phyloP scores from a whole-genome alignment of 2,888 invertebrate species.

The Dromius quadrimaculatus region DNA sequence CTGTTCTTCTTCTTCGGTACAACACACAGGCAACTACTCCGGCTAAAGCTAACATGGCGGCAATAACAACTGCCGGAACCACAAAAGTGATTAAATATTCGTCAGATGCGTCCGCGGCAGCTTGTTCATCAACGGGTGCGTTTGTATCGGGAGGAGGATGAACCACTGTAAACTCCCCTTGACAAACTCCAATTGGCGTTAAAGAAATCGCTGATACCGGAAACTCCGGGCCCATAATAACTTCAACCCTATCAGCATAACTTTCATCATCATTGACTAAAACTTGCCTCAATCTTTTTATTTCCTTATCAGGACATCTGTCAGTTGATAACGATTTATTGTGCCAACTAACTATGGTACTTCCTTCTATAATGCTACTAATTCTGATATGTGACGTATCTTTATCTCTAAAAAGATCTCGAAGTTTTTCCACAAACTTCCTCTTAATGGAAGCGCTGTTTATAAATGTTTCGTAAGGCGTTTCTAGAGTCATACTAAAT shows the following conservation, averaged over 20 bases:
- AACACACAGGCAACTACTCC: constrained; percentile 89
- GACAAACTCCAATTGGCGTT: constrained; percentile 73
- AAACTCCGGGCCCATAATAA: constrained; percentile 79
- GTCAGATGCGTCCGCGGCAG: constrained; percentile 68
- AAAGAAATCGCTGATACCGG: constrained; percentile 76
- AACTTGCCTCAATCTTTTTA: constrained; percentile 78
- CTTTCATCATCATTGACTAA: constrained; percentile 77
- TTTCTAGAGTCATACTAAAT: constrained; percentile 84
- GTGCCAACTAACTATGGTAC: constrained; percentile 80
- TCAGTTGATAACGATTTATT: constrained; percentile 83
- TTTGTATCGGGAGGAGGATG: constrained; percentile 59
- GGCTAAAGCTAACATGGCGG: constrained; percentile 88
- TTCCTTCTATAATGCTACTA: constrained; percentile 74
- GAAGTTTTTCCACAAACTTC: constrained; percentile 84
- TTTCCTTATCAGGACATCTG: constrained; percentile 82
- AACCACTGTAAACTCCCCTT: constrained; percentile 62
- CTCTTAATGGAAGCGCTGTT: constrained; percentile 80
- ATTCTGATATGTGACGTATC: constrained; percentile 81
- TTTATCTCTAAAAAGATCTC: constrained; percentile 81
- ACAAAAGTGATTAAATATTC: constrained; percentile 86
- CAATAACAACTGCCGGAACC: constrained; percentile 89
- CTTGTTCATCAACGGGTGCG: constrained; percentile 59
- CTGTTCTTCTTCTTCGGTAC: constrained; percentile 85
- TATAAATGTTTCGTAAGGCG: constrained; percentile 76
- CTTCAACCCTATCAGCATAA: constrained; percentile 72